These are phyloP conservation scores for Thermophis baileyi DNA, from an alignment of 2,113 vertebrate genomes.

Conservation along the genomic window DNA sequence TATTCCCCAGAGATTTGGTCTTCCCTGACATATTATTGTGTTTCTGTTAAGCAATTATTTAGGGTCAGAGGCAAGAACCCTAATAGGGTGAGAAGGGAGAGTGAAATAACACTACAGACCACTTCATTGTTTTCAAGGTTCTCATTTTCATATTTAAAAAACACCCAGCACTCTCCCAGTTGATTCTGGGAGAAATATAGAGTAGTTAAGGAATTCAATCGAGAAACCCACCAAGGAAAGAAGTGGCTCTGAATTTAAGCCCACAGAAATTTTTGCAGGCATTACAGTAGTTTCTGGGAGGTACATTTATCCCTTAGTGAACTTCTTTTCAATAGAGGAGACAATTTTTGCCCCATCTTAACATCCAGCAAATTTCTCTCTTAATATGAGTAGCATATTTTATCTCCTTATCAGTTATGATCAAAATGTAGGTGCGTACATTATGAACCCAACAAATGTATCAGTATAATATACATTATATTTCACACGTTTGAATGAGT, in stretches of 20 bases:
- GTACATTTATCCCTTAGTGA: not conserved
- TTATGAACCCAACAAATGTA: slow-evolving; percentile 42
- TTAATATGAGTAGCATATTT: not conserved
- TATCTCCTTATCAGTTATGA: not conserved
- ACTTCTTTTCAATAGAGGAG: not conserved
- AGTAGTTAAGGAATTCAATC: not conserved
- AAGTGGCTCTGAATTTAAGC: not conserved
- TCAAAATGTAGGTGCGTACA: slow-evolving; percentile 20
- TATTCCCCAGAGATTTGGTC: not conserved
- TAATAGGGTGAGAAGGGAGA: not conserved
- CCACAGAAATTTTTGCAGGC: not conserved
- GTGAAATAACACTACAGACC: not conserved
- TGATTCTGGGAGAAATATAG: not conserved
- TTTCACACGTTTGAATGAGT: slow-evolving; percentile 14
- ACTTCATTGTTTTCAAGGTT: not conserved
- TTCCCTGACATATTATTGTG: not conserved
- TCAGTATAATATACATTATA: slow-evolving; percentile 27
- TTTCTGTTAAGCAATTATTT: not conserved
- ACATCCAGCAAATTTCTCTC: not conserved
- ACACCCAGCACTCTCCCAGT: not conserved
- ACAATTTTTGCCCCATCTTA: not conserved
- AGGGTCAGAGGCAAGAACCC: not conserved
- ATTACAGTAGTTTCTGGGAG: too few species aligned
- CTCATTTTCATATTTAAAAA: not conserved
- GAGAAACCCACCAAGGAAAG: not conserved